phyloP scores from a whole-genome alignment of 1,140 invertebrate genomes.

The Trichonephila clavipes region DNA sequence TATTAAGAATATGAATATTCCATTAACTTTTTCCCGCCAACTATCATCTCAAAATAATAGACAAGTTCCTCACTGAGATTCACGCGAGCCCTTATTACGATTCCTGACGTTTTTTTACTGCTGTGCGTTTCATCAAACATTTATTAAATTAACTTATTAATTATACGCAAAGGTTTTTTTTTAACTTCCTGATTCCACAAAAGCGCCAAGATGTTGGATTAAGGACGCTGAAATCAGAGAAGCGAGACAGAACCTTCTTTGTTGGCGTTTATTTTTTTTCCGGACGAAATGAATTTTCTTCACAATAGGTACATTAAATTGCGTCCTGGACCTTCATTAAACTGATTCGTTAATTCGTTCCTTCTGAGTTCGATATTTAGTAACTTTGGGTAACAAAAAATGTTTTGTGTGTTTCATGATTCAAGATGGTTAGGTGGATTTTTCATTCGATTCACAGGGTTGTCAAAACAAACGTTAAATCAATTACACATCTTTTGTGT shows the following conservation, averaged over 20 bases:
- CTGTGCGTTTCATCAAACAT: not conserved
- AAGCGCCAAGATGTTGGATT: not conserved
- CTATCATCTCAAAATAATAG: not conserved
- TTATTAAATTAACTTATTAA: conserved; percentile 9
- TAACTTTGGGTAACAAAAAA: too few relatives aligned
- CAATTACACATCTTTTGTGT: too few relatives aligned
- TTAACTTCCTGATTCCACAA: not conserved
- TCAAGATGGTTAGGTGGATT: too few relatives aligned
- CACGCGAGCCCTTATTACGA: not conserved
- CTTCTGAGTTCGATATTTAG: too few relatives aligned
- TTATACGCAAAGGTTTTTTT: not conserved
- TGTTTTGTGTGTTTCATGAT: too few relatives aligned
- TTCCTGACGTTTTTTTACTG: not conserved
- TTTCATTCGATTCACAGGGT: too few relatives aligned
- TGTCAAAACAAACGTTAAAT: too few relatives aligned
- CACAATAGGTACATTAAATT: not conserved
- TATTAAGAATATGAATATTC: not conserved
- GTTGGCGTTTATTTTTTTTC: not conserved
- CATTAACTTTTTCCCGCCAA: not conserved
- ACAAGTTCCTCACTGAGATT: not conserved
- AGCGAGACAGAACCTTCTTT: not conserved
- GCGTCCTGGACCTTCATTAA: not conserved
- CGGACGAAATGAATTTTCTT: not conserved
- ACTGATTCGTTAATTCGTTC: not conserved
- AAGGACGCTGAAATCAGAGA: not conserved